These are phyloP conservation scores for Chrysochloris asiatica DNA, from an alignment of 2,113 vertebrate species.

Conservation along the genomic window DNA sequence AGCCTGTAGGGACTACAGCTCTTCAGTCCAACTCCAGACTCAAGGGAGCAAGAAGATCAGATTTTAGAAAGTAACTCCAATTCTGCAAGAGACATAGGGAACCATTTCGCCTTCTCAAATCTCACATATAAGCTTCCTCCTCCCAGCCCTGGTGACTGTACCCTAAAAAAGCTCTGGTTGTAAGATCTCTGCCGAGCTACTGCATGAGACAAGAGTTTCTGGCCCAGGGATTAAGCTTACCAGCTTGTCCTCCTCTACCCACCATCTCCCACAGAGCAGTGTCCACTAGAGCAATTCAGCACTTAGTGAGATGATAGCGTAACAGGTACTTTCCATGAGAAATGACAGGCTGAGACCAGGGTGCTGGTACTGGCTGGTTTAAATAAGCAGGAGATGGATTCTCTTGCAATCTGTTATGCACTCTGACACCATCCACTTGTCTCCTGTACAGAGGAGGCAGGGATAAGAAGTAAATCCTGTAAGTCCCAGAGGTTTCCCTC, in stretches of 20 bases:
- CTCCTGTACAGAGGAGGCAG: constrained; percentile 6
- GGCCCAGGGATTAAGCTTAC: background rate
- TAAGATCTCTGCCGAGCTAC: background rate
- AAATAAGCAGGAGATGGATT: background rate
- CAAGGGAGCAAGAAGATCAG: background rate
- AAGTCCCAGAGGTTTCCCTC: background rate
- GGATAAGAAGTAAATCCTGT: background rate
- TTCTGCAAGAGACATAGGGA: background rate
- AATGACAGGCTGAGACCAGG: background rate
- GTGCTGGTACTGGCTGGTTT: background rate
- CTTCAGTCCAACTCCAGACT: background rate
- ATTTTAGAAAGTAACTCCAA: background rate
- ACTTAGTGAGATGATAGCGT: background rate
- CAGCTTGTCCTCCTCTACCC: background rate
- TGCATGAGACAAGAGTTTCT: background rate
- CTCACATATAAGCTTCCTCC: background rate
- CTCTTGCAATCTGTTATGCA: background rate
- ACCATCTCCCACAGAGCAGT: background rate
- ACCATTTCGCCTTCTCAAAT: background rate
- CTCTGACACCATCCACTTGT: background rate
- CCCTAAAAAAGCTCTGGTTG: background rate
- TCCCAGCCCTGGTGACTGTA: background rate
- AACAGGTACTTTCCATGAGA: background rate
- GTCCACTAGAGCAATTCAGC: background rate
- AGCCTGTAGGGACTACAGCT: background rate